These are phyloP conservation scores for Cyprinus carpio DNA, from an alignment of 2,113 vertebrate species.

Conservation along the genomic window DNA sequence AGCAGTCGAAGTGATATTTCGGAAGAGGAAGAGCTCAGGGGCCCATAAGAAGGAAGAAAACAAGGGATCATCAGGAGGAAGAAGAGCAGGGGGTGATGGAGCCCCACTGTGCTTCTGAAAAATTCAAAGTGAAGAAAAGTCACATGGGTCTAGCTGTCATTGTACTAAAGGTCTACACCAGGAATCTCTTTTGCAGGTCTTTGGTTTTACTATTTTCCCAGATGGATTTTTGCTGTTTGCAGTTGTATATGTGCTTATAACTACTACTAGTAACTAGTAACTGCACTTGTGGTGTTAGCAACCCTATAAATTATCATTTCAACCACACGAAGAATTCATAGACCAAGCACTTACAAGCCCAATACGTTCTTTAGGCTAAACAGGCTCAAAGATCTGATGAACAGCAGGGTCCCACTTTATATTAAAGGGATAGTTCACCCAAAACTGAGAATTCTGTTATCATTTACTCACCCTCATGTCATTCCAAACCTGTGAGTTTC, in stretches of 20 bases:
- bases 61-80: constrained; percentile 46
- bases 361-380: not conserved
- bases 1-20: constrained; percentile 15
- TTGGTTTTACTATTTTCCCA: not conserved
- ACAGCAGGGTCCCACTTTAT: too few species aligned
- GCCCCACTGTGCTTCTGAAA: constrained; percentile 19
- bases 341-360: not conserved
- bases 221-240: not conserved
- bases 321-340: not conserved
- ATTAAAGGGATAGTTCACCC: too few species aligned
- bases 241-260: not conserved
- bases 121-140: constrained; percentile 4
- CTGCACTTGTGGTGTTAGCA: too few species aligned
- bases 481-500: too few species aligned
- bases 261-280: too few species aligned
- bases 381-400: too few species aligned
- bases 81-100: constrained; percentile 36
- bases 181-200: not conserved
- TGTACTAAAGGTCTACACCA: not conserved
- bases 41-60: constrained; percentile 28
- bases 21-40: constrained; percentile 29
- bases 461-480: too few species aligned
- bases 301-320: too few species aligned
- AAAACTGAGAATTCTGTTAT: too few species aligned
- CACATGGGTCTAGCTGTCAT: not conserved